Evolutionary conservation across 2,113 vertebrate genomes (phyloP).

Genomic region (Lipotes vexillifer): DNA sequence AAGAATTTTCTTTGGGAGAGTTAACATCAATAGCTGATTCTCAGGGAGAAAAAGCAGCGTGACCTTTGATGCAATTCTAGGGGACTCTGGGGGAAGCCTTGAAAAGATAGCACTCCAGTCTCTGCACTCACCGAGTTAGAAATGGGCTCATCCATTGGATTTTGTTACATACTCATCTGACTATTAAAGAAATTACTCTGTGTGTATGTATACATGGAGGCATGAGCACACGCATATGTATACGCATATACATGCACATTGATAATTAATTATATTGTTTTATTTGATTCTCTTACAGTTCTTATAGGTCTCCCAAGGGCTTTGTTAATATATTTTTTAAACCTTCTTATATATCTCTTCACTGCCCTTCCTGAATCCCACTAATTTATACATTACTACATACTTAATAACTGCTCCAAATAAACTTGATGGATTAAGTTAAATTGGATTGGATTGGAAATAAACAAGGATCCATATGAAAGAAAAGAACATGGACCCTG

Average conservation of each 20-base stretch:
- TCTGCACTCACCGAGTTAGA: not conserved
- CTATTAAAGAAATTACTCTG: not conserved
- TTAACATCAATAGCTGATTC: not conserved
- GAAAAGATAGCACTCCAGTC: too few species aligned
- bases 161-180: not conserved
- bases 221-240: rapidly evolving
- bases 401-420: not conserved
- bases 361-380: rapidly evolving
- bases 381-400: rapidly evolving
- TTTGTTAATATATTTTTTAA: not conserved
- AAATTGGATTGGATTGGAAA: not conserved
- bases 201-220: not conserved
- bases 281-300: not conserved
- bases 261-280: not conserved
- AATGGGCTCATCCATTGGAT: not conserved
- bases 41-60: not conserved
- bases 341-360: not conserved
- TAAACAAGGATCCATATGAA: not conserved
- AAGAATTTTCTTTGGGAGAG: not conserved
- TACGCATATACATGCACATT: rapidly evolving
- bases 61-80: not conserved
- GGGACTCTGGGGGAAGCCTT: rapidly evolving
- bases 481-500: not conserved
- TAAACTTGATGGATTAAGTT: not conserved
- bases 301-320: not conserved